phyloP scores from a whole-genome alignment of 2,113 vertebrate genomes.

The Phalacrocorax brasilianus region DNA sequence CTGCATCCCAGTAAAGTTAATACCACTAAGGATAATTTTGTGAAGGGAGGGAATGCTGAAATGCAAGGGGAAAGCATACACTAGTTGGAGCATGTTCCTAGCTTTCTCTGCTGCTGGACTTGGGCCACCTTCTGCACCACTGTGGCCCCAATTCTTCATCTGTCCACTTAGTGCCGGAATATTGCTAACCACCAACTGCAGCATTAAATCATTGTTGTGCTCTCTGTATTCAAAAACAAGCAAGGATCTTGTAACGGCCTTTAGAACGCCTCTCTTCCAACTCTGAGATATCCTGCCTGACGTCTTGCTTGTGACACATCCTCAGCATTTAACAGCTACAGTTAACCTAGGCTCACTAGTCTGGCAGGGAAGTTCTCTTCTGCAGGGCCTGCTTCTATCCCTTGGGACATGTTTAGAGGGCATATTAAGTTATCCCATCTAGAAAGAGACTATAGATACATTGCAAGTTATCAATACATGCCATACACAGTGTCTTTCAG shows the following conservation, averaged over 20 bases:
- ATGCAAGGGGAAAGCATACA: background rate
- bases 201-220: background rate
- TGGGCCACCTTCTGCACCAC: background rate
- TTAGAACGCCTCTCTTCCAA: background rate
- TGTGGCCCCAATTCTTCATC: background rate
- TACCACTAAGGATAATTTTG: background rate
- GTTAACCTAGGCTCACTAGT: background rate
- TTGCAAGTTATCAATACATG: background rate
- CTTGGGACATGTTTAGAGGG: background rate
- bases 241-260: background rate
- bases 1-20: background rate
- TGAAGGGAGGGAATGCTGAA: background rate
- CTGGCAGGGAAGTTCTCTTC: background rate
- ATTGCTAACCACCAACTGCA: background rate
- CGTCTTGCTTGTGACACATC: background rate
- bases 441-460: background rate
- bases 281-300: background rate
- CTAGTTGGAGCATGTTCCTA: background rate
- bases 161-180: background rate
- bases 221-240: background rate
- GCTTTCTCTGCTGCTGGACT: background rate
- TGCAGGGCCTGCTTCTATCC: background rate
- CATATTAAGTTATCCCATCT: background rate
- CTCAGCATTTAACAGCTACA: background rate
- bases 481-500: background rate